Percentiles rank a stretch among this genome's conserved stretches.
Conservation (phyloP, 2,797 vertebrate genomes). For the Hafferia zeledoni region DNA sequence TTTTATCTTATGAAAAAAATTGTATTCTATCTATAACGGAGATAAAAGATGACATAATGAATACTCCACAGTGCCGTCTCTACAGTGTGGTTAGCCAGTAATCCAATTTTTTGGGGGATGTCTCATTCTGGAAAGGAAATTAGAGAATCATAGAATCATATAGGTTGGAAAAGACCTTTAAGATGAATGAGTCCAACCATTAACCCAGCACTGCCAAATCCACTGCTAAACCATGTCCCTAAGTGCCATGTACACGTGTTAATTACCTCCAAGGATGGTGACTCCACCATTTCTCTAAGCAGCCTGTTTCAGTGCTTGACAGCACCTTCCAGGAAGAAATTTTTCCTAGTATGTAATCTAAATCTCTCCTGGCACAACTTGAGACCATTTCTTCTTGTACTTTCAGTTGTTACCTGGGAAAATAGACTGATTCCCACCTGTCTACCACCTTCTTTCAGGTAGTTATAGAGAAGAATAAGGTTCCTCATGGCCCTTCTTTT, state of each 20-base stretch:
- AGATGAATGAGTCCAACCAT: neutral
- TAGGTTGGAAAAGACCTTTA: neutral
- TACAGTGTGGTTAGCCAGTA: neutral
- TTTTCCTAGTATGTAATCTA: neutral
- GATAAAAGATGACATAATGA: neutral
- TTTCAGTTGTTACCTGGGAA: no score
- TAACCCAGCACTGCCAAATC: fast-evolving
- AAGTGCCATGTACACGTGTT: fast-evolving
- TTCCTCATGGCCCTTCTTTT: neutral
- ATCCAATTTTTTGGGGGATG: neutral
- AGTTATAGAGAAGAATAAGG: neutral
- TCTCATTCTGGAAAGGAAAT: neutral
- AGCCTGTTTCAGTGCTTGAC: neutral
- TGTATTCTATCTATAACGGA: neutral
- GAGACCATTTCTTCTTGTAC: neutral
- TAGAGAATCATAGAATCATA: neutral
- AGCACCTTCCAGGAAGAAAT: fast-evolving
- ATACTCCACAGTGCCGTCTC: neutral
- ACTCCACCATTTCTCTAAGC: neutral
- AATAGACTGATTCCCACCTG: fast-evolving
- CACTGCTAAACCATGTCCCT: neutral
- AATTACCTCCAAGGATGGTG: neutral
- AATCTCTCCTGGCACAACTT: fast-evolving
- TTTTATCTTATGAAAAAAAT: neutral
- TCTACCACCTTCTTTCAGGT: neutral